Base-by-base conservation (phyloP, 2,797 vertebrate species). In the Okamejei kenojei region DNA sequence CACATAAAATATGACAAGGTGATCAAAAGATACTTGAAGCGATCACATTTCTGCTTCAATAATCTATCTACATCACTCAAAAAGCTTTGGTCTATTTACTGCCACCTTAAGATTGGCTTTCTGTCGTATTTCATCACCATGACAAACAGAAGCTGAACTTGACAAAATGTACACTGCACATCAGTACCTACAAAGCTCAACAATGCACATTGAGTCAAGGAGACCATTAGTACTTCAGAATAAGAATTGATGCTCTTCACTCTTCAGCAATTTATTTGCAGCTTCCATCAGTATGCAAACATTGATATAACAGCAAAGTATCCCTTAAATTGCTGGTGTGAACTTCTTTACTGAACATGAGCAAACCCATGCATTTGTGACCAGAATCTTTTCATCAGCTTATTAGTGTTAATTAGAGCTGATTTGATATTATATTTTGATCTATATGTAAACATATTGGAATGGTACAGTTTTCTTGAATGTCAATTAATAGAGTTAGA, bases 1-100 rank as follows among this genome's bases (percentile, higher is more conserved):
- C 54, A n/a, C 82, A 86, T 63, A 58, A 86, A 68, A 88, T 68
- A 63, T 88, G 84, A 88, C 63, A 68, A 88, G 63, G 32, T 32
- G 61, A 68, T 88, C 35, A 88, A 63, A 63, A 15, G 23, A 68
- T 32, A 68, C 15, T 68, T 68, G 84, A 88, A 35, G 61, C 21
- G 84, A 68, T 68, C 58, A 86, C 58, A 86, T 86, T 65, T 86
- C 61, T 86, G 63, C 71, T 23, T 74, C 71, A 74, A 74, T 74
- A 26, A 74, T 74, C 71, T 21, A 74, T 74, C 21, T 21, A 68
- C 65, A 35, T 21, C 84, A 65, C 26, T 88, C 84, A 68, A 88
- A 65, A 88, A 35, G 63, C 84, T 86, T 86, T 32, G n/a, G 58
- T 86, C 82, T 63, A n/a, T 86, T 11, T 29, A 63, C 58, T 88